These are phyloP conservation scores for Sebastiscus tertius DNA, from an alignment of 2,797 vertebrate genomes.

Conservation along the genomic window DNA sequence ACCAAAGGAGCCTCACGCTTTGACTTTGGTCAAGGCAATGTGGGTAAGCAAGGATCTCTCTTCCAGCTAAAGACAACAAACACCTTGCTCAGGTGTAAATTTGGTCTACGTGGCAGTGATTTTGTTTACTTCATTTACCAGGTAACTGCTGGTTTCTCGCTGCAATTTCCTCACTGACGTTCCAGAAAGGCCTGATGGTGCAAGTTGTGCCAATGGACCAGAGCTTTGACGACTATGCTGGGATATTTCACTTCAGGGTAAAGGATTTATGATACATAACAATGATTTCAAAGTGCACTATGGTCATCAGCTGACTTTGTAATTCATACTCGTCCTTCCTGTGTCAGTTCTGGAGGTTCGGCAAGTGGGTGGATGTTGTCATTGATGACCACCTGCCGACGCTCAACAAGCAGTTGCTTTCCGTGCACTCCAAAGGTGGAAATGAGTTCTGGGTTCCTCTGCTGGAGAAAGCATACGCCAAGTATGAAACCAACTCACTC, in stretches of 20 bases:
- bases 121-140: slow-evolving; percentile 16
- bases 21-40: slow-evolving; percentile 69
- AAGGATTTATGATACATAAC: neutral
- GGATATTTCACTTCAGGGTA: slow-evolving; percentile 82
- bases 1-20: slow-evolving; percentile 62
- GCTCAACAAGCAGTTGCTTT: slow-evolving; percentile 60
- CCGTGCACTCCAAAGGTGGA: slow-evolving; percentile 72
- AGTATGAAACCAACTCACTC: slow-evolving; percentile 27
- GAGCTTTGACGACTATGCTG: slow-evolving; percentile 68
- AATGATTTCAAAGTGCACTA: neutral
- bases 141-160: slow-evolving; percentile 82
- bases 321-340: neutral
- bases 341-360: slow-evolving; percentile 81
- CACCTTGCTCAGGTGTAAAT: neutral
- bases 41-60: slow-evolving; percentile 56
- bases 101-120: neutral
- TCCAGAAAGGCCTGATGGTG: slow-evolving; percentile 53
- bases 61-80: neutral
- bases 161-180: slow-evolving; percentile 72
- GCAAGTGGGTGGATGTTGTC: slow-evolving; percentile 82
- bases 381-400: slow-evolving; percentile 79
- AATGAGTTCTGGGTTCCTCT: slow-evolving; percentile 74
- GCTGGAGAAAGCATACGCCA: slow-evolving; percentile 86
- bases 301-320: neutral
- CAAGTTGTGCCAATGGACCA: slow-evolving; percentile 72